Conservation (phyloP, 2,888 invertebrate genomes). For the Strigamia transsilvanica region DNA sequence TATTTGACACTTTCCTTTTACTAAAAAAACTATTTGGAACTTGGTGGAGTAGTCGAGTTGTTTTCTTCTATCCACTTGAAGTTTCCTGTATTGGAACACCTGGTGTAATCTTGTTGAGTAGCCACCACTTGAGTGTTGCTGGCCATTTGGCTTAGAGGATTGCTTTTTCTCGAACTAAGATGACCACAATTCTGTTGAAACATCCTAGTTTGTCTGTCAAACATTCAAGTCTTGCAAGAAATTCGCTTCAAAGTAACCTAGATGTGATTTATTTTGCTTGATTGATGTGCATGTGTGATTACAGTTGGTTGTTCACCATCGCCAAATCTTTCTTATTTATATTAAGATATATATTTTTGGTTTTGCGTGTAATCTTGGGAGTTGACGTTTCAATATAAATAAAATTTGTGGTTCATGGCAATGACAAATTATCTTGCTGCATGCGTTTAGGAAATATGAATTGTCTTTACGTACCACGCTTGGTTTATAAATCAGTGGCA, state of each 20-base stretch:
- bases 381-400: constrained; percentile 2
- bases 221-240: constrained; percentile 12
- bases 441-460: neutral
- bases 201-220: constrained; percentile 25
- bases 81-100: constrained; percentile 38
- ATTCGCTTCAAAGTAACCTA: neutral
- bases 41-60: neutral
- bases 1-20: too few species aligned
- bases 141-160: constrained; percentile 43
- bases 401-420: neutral
- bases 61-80: constrained; percentile 35
- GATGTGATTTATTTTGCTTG: neutral
- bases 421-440: neutral
- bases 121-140: constrained; percentile 49
- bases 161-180: constrained; percentile 35
- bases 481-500: neutral
- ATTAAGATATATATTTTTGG: constrained; percentile 16
- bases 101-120: constrained; percentile 48
- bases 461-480: neutral
- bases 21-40: too few species aligned
- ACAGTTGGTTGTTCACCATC: neutral
- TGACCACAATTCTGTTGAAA: constrained; percentile 13
- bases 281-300: neutral
- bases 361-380: neutral
- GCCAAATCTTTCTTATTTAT: neutral